phyloP scores from a whole-genome alignment of 1,140 invertebrate genomes.

The Aporrectodea caliginosa region DNA sequence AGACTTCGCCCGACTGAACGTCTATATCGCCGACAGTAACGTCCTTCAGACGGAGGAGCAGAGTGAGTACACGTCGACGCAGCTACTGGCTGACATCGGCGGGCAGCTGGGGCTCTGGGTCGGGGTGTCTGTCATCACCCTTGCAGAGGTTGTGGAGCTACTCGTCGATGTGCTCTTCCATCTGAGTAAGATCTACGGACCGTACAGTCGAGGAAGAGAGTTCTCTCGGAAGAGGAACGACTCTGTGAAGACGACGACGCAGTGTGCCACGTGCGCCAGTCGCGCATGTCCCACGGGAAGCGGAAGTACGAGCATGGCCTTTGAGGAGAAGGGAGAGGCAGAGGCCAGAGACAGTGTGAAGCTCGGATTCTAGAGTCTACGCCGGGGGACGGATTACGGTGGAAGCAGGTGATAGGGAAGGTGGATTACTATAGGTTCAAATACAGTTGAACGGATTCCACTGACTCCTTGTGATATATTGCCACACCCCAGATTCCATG shows the following conservation, averaged over 20 bases:
- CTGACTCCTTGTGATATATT: no score
- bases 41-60: constrained; percentile 23
- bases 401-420: no score
- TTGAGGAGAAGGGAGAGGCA: no score
- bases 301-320: background rate
- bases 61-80: constrained; percentile 3
- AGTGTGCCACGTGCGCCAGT: background rate
- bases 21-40: constrained; percentile 26
- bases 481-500: no score
- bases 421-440: no score
- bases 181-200: constrained; percentile 12
- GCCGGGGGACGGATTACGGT: no score
- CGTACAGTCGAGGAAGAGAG: constrained; percentile 18
- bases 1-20: constrained; percentile 27
- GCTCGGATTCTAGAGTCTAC: no score
- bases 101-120: constrained; percentile 29
- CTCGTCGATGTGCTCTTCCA: constrained; percentile 4
- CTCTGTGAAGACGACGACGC: background rate
- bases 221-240: background rate
- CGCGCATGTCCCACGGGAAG: background rate
- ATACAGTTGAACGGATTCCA: no score
- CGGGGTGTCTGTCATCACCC: constrained; percentile 28
- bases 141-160: constrained; percentile 22
- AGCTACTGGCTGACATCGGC: constrained; percentile 28
- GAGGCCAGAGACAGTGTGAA: no score